phyloP scores from a whole-genome alignment of 2,888 invertebrate genomes.

The Philhelius pedissequus region DNA sequence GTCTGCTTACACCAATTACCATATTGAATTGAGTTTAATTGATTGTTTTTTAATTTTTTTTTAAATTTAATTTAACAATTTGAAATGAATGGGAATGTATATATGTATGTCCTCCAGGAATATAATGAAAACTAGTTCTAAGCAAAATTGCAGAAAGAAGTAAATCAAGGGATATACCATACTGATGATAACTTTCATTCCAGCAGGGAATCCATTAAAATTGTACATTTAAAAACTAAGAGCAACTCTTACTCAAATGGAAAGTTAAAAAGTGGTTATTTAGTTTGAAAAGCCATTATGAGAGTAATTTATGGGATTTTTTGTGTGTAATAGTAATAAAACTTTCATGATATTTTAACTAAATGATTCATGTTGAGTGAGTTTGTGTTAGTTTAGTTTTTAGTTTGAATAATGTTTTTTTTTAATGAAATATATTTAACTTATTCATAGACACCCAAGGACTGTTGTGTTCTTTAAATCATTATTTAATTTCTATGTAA shows the following conservation, averaged over 20 bases:
- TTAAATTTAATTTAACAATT: not conserved
- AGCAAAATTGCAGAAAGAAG: not conserved
- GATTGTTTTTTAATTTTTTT: not conserved
- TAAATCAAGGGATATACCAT: not conserved
- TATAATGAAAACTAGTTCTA: not conserved
- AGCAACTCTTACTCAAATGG: not conserved
- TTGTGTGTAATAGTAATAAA: not conserved
- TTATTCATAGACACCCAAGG: too few species aligned
- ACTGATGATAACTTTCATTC: not conserved
- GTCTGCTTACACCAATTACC: too few species aligned
- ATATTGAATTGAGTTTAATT: not conserved
- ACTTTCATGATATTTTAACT: not conserved
- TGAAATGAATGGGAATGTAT: not conserved
- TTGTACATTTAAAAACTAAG: not conserved
- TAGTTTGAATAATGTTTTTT: too few species aligned
- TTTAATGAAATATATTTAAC: too few species aligned
- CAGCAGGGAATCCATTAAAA: not conserved
- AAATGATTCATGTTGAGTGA: not conserved
- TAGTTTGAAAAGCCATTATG: slow-evolving; percentile 24
- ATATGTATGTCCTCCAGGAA: not conserved
- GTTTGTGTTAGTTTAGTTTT: not conserved
- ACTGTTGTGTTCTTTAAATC: too few species aligned
- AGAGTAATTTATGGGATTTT: slow-evolving; percentile 1
- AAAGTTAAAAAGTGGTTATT: not conserved
- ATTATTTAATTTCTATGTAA: too few species aligned